These are phyloP conservation scores for Heliconius nattereri DNA, from an alignment of 1,140 invertebrate genomes.

Conservation along the genomic window DNA sequence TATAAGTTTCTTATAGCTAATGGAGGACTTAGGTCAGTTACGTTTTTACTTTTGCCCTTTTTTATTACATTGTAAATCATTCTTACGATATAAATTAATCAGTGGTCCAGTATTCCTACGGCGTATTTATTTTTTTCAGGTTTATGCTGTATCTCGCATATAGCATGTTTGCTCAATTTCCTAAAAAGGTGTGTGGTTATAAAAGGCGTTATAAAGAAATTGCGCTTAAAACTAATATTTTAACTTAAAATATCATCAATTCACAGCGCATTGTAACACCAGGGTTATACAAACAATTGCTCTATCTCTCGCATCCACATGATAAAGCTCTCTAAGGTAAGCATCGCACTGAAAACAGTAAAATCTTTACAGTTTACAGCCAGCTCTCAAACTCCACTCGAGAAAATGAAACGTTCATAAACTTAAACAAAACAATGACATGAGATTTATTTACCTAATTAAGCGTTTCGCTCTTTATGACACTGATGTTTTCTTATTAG, in stretches of 20 bases:
- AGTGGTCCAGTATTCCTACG: not conserved
- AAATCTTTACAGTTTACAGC: conserved; percentile 57
- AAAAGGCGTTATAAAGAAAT: too few species aligned
- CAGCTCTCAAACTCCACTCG: conserved; percentile 45
- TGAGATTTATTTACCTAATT: conserved; percentile 57
- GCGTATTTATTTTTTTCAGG: not conserved
- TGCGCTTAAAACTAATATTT: too few species aligned
- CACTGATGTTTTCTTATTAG: conserved; percentile 24
- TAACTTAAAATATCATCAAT: not conserved
- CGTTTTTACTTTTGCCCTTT: not conserved
- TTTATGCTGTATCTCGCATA: too few species aligned
- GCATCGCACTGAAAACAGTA: conserved; percentile 41
- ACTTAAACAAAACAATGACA: conserved; percentile 54
- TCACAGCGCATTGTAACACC: not conserved
- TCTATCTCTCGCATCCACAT: conserved; percentile 19
- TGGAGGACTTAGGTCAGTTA: conserved; percentile 8
- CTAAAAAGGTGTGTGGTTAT: too few species aligned
- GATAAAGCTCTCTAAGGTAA: conserved; percentile 30
- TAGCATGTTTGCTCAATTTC: too few species aligned
- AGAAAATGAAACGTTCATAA: conserved; percentile 60
- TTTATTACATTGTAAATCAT: conserved; percentile 8
- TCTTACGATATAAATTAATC: not conserved
- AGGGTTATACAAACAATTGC: conserved; percentile 18
- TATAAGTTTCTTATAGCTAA: conserved; percentile 16
- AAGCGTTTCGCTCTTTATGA: conserved; percentile 32